Evolutionary conservation across 2,888 invertebrate genomes (phyloP).

Genomic region (Mycalesis mineus): DNA sequence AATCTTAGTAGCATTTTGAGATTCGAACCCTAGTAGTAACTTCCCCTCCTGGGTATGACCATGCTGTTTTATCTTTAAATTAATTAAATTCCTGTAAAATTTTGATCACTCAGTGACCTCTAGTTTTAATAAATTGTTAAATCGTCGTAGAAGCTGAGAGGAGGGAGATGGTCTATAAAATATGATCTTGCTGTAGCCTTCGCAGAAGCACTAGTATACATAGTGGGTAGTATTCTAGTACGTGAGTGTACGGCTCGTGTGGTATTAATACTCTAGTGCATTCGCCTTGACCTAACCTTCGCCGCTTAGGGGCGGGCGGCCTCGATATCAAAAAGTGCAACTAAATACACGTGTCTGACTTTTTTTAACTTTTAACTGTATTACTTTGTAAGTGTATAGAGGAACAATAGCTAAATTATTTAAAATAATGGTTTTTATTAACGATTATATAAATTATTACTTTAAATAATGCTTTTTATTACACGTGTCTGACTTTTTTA

Average conservation of each 20-base stretch:
- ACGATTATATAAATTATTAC: too few species aligned
- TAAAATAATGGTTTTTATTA: too few species aligned
- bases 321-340: constrained; percentile 29
- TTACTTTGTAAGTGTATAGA: not conserved
- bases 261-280: constrained; percentile 44
- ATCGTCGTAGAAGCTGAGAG: not conserved
- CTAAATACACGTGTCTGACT: constrained; percentile 17
- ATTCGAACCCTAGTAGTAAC: too few species aligned
- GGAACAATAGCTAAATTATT: too few species aligned
- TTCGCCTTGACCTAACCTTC: constrained; percentile 66
- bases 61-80: too few species aligned
- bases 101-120: too few species aligned
- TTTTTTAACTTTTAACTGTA: not conserved
- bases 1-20: too few species aligned
- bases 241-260: constrained; percentile 31
- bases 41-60: too few species aligned
- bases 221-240: constrained; percentile 26
- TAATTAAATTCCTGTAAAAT: too few species aligned
- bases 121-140: not conserved
- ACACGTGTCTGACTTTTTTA: too few species aligned
- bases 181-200: constrained; percentile 1
- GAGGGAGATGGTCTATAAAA: not conserved
- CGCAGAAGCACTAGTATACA: constrained; percentile 20
- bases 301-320: constrained; percentile 30
- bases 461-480: too few species aligned